These are phyloP conservation scores for Hylaeus anthracinus DNA, from an alignment of 1,140 invertebrate species.

Conservation along the genomic window DNA sequence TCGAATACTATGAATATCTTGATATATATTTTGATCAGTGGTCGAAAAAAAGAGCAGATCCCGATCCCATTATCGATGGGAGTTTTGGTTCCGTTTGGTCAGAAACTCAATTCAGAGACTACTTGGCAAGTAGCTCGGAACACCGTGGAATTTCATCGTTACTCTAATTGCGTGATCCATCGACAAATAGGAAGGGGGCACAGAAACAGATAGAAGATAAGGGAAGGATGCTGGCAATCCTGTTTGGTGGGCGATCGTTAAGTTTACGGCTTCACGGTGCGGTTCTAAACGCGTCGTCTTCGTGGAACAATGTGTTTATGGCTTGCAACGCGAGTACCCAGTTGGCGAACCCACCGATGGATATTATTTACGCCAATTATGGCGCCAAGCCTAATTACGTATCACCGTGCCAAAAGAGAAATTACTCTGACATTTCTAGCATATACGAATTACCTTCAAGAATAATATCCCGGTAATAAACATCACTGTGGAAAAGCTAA, in stretches of 20 bases:
- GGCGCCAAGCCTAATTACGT: constrained; percentile 44
- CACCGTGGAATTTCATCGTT: background rate
- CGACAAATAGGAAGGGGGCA: background rate
- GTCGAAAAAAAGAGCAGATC: too few relatives aligned
- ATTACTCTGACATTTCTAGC: constrained; percentile 33
- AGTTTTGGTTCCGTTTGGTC: too few relatives aligned
- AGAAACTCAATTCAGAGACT: background rate
- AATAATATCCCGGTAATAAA: constrained; percentile 15
- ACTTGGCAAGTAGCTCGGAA: background rate
- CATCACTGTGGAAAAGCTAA: background rate
- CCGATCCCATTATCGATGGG: too few relatives aligned
- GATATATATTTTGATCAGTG: too few relatives aligned
- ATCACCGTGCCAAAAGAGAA: constrained; percentile 38
- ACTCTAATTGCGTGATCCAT: constrained; percentile 21
- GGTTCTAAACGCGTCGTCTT: constrained; percentile 39
- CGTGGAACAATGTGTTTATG: constrained; percentile 41
- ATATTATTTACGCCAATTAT: constrained; percentile 53
- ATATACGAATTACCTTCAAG: constrained; percentile 9
- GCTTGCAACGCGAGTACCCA: constrained; percentile 15
- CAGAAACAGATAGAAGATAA: constrained; percentile 20
- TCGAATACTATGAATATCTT: too few relatives aligned
- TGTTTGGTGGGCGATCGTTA: constrained; percentile 24
- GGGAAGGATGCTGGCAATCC: constrained; percentile 17
- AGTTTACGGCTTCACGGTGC: constrained; percentile 35
- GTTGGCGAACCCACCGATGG: constrained; percentile 26